A percentile compares a stretch with the other conserved stretches of the same genome.
phyloP scores from a whole-genome alignment of 2,797 vertebrate genomes.

The Poeciliopsis paucimaculata region DNA sequence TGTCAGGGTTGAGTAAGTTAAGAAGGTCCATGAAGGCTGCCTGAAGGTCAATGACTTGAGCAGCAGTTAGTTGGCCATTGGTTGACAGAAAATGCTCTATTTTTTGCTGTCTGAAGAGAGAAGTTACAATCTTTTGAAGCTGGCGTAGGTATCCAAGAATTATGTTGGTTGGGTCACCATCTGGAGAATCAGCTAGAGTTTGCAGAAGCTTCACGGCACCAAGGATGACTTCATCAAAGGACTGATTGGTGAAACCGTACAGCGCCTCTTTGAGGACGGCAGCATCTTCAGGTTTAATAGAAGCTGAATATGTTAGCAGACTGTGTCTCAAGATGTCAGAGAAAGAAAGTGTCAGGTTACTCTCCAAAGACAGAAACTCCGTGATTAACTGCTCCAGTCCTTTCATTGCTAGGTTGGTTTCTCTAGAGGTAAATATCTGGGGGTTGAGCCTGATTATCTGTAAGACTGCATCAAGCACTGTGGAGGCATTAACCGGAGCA shows the following conservation, averaged over 20 bases:
- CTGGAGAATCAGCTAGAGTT: constrained; percentile 51
- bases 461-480: constrained; percentile 49
- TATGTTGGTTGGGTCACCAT: constrained; percentile 54
- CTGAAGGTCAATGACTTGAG: constrained; percentile 53
- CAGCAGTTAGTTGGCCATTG: constrained; percentile 38
- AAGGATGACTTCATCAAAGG: constrained; percentile 66
- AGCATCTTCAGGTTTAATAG: constrained; percentile 53
- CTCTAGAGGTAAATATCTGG: constrained; percentile 62
- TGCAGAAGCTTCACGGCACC: constrained; percentile 64
- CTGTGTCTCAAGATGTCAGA: constrained; percentile 63
- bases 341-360: constrained; percentile 66
- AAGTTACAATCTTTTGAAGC: constrained; percentile 66
- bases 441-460: constrained; percentile 65
- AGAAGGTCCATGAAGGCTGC: constrained; percentile 58
- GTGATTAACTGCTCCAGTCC: constrained; percentile 63
- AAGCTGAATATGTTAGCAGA: constrained; percentile 65
- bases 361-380: constrained; percentile 61
- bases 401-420: constrained; percentile 59
- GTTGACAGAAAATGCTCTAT: constrained; percentile 38
- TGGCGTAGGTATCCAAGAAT: constrained; percentile 67
- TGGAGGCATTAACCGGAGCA: constrained; percentile 45
- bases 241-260: constrained; percentile 68
- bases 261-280: constrained; percentile 54
- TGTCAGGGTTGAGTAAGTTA: constrained; percentile 59
- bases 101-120: constrained; percentile 46